Evolutionary conservation across 2,888 invertebrate species (phyloP).

Genomic region (Crepidodera aurea): DNA sequence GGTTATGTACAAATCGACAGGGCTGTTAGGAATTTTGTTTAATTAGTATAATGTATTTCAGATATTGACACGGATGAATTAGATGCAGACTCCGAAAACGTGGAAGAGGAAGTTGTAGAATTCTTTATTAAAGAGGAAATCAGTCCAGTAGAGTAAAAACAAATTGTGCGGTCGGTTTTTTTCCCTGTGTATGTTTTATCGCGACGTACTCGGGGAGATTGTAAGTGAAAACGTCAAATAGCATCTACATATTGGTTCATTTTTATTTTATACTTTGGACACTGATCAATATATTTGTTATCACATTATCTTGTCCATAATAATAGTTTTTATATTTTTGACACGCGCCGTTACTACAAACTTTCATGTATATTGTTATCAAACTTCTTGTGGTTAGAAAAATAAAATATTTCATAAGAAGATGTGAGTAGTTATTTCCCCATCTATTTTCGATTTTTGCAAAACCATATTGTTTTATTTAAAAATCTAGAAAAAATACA

Average conservation of each 20-base stretch:
- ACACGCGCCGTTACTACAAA: conserved; percentile 21
- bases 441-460: no score
- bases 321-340: conserved; percentile 33
- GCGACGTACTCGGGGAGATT: conserved; percentile 27
- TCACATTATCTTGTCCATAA: conserved; percentile 22
- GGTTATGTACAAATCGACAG: no score
- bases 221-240: conserved; percentile 17
- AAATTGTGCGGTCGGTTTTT: conserved; percentile 40
- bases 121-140: conserved; percentile 97
- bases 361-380: conserved; percentile 26
- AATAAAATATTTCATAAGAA: conserved; percentile 35
- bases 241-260: conserved; percentile 16
- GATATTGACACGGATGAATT: conserved; percentile 94
- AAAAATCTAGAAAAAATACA: no score
- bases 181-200: conserved; percentile 35
- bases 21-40: background rate
- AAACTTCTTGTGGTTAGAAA: conserved; percentile 25
- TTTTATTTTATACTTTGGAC: conserved; percentile 14
- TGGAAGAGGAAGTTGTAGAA: conserved; percentile 95
- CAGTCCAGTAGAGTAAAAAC: conserved; percentile 75
- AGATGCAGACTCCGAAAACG: conserved; percentile 83
- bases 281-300: conserved; percentile 24
- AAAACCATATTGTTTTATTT: no score
- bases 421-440: background rate
- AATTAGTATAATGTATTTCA: conserved; percentile 58